Evolutionary conservation across 2,113 vertebrate species (phyloP), one percentile per base, ranked within the genome.

Genomic region (Propithecus coquereli): DNA sequence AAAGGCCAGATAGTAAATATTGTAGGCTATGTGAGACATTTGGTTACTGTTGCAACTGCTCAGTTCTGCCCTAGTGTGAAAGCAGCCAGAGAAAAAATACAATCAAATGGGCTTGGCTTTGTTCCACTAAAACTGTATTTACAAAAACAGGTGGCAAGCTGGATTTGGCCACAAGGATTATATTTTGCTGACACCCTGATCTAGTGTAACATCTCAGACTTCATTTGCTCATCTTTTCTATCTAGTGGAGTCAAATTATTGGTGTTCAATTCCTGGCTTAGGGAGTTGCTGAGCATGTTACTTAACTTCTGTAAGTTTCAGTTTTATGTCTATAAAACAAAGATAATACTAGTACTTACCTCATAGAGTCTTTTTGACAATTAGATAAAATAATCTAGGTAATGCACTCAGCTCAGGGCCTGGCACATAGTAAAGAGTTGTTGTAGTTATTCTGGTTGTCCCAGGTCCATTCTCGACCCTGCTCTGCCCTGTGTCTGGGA

Each of bases 81-180:
- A 88, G 66, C 17, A 91, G 8, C 57, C 59, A 94, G 37, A 86
- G 37, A 59, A 25, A 87, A 83, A 96, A 65, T 7, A 7, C 52
- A 73, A 84, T 23, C 14, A 17, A 73, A 82, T 59, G 65, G 14
- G 30, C 3, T 3, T 47, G 30, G 34, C 32, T 71, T 6, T 70
- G n/a, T 74, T 88, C 66, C 40, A 74, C 18, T 93, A 87, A 89
- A 92, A 57, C 11, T 79, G 87, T 87, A 92, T 94, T 85, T 92
- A 77, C 34, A 85, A 87, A 90, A 54, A 25, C 0, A 73, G 61
- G 8, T 40, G 8, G 17, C 40, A 50, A 52, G 57, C 40, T 84
- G 34, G 30, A 92, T 91, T 77, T 90, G 32, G 40, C 52, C 68
- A 37, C 23, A 77, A 34, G 17, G 18, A 2, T 66, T 16, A 1